Conservation (phyloP, 2,888 invertebrate species). For the Prostheceraeus crozeri region DNA sequence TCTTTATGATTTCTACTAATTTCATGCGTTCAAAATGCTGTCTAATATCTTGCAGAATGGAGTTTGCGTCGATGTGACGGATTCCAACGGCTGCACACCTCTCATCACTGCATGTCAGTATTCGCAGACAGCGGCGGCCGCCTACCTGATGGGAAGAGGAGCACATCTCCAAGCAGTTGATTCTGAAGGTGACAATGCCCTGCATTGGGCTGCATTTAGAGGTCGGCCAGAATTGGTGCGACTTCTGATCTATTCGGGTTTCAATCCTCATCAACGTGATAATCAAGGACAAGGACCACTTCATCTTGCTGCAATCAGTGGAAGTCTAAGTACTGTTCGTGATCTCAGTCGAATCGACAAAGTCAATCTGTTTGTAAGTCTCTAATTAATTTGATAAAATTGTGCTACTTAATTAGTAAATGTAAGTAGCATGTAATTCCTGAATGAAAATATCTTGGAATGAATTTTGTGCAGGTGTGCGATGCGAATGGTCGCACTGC, state of each 20-base stretch:
- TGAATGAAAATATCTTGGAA: no score
- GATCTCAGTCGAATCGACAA: slow-evolving; percentile 66
- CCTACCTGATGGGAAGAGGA: slow-evolving; percentile 79
- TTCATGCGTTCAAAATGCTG: no score
- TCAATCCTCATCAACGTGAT: slow-evolving; percentile 77
- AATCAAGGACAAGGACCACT: slow-evolving; percentile 84
- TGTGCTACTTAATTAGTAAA: no score
- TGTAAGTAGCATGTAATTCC: no score
- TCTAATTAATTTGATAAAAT: no score
- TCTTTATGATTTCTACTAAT: no score
- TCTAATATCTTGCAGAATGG: no score
- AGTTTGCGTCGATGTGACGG: slow-evolving; percentile 67
- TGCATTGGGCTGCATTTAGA: slow-evolving; percentile 90
- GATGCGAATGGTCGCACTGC: no score
- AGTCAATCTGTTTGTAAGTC: no score
- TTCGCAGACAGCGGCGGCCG: slow-evolving; percentile 78
- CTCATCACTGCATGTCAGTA: slow-evolving; percentile 82
- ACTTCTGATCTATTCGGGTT: slow-evolving; percentile 79
- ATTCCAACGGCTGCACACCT: slow-evolving; percentile 78
- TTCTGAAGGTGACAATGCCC: slow-evolving; percentile 81
- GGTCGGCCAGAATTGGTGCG: slow-evolving; percentile 77
- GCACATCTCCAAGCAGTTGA: slow-evolving; percentile 58
- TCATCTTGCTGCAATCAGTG: slow-evolving; percentile 78
- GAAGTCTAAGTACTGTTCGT: slow-evolving; percentile 75
- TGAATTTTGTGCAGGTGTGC: no score